Evolutionary conservation across 1,140 invertebrate genomes (phyloP).

Genomic region (Pseudomyrmex pallidus): DNA sequence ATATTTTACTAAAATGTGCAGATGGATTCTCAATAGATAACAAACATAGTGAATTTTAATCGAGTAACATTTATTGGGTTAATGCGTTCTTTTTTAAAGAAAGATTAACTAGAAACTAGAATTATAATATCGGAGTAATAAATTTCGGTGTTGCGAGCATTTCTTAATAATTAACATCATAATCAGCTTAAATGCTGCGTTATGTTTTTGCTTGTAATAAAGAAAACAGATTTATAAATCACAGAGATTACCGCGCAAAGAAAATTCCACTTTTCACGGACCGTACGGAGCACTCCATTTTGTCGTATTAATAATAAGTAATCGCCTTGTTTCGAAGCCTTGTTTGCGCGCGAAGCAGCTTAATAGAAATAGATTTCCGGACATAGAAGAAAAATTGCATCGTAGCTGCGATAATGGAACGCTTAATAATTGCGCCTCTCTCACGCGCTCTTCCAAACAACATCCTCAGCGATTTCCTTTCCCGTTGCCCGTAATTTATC

Average conservation of each 20-base stretch:
- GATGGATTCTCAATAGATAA: too few relatives aligned
- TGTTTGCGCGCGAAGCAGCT: constrained; percentile 7
- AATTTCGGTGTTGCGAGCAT: constrained; percentile 1
- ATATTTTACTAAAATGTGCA: too few relatives aligned
- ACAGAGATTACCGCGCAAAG: neutral
- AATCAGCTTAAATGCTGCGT: neutral
- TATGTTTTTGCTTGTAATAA: neutral
- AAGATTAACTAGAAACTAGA: neutral
- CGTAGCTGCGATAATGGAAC: constrained; percentile 55
- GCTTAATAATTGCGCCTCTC: constrained; percentile 61
- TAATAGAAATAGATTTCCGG: constrained; percentile 64
- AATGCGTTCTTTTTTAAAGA: too few relatives aligned
- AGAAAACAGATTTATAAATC: constrained; percentile 12
- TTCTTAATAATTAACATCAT: neutral
- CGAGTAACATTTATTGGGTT: too few relatives aligned
- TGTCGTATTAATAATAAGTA: constrained; percentile 49
- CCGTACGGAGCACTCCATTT: neutral
- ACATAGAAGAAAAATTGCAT: constrained; percentile 60
- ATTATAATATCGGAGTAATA: neutral
- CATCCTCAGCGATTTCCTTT: constrained; percentile 52
- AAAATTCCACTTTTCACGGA: neutral
- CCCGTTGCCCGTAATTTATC: constrained; percentile 47
- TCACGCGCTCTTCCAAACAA: neutral
- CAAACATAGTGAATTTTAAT: too few relatives aligned
- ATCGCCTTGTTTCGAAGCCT: constrained; percentile 4